Evolutionary conservation across 1,140 invertebrate species (phyloP), one percentile per base, ranked within the genome.

Genomic region (Atta colombica): DNA sequence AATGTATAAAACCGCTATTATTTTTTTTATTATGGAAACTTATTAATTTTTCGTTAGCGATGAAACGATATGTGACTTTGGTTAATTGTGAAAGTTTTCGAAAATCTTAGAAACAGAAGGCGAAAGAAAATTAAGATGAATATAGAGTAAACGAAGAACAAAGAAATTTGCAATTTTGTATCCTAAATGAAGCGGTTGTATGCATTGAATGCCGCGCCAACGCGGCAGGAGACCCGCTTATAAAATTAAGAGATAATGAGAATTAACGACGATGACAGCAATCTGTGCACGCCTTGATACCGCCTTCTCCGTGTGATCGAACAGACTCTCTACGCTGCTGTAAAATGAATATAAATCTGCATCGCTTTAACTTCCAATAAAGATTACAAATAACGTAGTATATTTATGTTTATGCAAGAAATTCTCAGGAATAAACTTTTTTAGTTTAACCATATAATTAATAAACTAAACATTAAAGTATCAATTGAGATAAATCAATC

Each of bases 181-280:
- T 6, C 25, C 25, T 14, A 31, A 82, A 69, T 75, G 55, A 45
- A 51, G 69, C 68, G 80, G 14, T 61, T 61, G 80, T 75, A 61
- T 74, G 63, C 63, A 53, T 21, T 14, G 45, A 77, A 71, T 86
- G 75, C 45, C 53, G 60, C 49, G 45, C 12, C n/a, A 39, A 18
- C 10, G 58, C 16, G 12, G 60, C 28, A 31, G 31, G 69, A 53
- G 65, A 71, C 85, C 55, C 85, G 88, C 61, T 90, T 88, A 87
- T 90, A 90, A 90, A 90, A 91, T 91, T 91, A 92, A 90, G 39
- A 61, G 69, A 61, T 88, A 91, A 92, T 78, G 78, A 92, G 91
- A 89, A 92, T 90, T 91, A 91, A 92, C 72, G 92, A 72, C 51
- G 87, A 92, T 86, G 89, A 89, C 85, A 90, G 89, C 85, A 87